Conservation (phyloP, 35 echinoderm and acorn worm species). For the Heliocidaris tuberculata region DNA sequence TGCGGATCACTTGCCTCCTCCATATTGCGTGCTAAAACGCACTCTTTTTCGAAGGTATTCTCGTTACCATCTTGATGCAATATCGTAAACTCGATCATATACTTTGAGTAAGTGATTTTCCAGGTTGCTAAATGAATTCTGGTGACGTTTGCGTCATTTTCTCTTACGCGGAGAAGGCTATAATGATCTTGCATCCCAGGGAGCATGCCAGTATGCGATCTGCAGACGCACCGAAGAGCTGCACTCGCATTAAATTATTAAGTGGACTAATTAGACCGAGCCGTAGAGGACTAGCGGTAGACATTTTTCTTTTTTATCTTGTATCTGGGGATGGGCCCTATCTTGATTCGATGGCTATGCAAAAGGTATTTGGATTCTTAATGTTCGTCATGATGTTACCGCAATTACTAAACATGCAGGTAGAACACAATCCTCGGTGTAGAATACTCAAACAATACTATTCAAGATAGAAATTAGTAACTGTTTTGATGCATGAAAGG, state of each 20-base stretch:
- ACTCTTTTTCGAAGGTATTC: background rate
- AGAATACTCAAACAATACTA: background rate
- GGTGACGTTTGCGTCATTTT: slow-evolving; percentile 5
- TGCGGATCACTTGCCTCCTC: background rate
- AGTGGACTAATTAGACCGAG: slow-evolving; percentile 37
- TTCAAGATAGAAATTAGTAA: too few relatives aligned
- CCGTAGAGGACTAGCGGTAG: background rate
- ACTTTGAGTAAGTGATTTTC: slow-evolving; percentile 40
- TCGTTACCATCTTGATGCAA: slow-evolving; percentile 27
- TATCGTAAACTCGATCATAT: slow-evolving; percentile 46
- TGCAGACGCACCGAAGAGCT: slow-evolving; percentile 7
- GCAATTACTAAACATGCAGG: background rate
- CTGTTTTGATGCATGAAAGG: too few relatives aligned
- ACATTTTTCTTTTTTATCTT: background rate
- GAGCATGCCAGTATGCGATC: background rate
- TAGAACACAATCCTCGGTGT: background rate
- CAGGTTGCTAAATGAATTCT: slow-evolving; percentile 28
- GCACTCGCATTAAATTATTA: slow-evolving; percentile 29
- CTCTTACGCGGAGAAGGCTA: background rate
- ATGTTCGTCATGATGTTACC: background rate
- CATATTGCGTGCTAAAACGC: slow-evolving; percentile 42
- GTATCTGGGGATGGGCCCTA: background rate
- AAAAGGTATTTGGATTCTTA: background rate
- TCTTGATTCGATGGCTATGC: background rate
- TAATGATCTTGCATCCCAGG: slow-evolving; percentile 27